Base-by-base conservation (phyloP, 2,113 vertebrate species). In the Tetraodon nigroviridis region DNA sequence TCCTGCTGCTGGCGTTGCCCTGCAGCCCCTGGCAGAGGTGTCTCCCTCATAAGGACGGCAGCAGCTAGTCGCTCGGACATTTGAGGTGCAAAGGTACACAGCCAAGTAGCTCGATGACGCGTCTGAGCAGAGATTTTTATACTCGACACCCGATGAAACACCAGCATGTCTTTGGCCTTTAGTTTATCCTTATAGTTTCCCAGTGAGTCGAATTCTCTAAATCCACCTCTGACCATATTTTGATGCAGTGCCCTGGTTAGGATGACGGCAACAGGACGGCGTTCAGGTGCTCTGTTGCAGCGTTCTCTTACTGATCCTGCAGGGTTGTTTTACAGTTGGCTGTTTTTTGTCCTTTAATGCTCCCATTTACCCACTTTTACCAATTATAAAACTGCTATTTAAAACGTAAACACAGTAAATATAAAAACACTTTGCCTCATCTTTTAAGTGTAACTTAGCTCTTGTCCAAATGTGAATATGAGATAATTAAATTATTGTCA, bases 1-100 rank as follows among this genome's bases (percentile, higher is more conserved):
- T 94, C 52, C 71, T 93, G 68, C 40, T 93, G 37, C 87, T 94
- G 50, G 80, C 88, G 6, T 69, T 94, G 69, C 92, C 93, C 56
- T 79, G 47, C 77, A 89, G 87, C 61, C 79, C 87, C 51, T 92
- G 91, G 89, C 71, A 74, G 64, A 87, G 76, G 73, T 92, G 91
- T 44, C 69, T 89, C 21, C 78, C 84, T 56, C 83, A 73, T 27
- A 84, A 79, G 40, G 70, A 84, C 64, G 63, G 69, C 71, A 58
- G 64, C 64, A 80, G 83, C 75, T 88, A 89, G 83, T 78, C 75
- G 67, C 44, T 42, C 0, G 29, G 61, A 71, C 60, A 69, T 11
- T 45, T 62, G 8, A 32, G 29, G 29, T 32, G 8, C 0, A 17
- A 8, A 50, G 16, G 11, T 62, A 42, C 20, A 52, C 45, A 41